Percentiles rank a stretch among this genome's conserved stretches.
These are phyloP conservation scores for Menura novaehollandiae DNA, from an alignment of 2,113 vertebrate species.

Conservation along the genomic window DNA sequence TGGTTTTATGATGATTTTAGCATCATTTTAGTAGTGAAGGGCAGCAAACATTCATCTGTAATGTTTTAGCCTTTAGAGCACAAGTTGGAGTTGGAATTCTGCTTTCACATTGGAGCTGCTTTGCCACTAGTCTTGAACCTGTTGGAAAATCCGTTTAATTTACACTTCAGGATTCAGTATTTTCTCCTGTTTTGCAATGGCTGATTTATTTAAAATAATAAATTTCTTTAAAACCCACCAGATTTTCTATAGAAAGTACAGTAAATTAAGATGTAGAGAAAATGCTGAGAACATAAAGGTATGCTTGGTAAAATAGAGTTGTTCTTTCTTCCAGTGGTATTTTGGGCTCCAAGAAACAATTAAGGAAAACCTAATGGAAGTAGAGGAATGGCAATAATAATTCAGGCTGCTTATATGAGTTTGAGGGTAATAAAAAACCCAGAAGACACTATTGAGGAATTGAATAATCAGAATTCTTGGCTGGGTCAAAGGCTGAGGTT, in stretches of 20 bases:
- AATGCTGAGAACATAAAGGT: background rate
- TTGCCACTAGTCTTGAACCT: background rate
- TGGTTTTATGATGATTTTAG: background rate
- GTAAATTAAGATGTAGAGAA: background rate
- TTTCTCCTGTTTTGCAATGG: background rate
- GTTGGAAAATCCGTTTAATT: background rate
- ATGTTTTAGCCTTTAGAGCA: background rate
- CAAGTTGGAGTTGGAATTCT: background rate
- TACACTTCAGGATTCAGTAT: background rate
- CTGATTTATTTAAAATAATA: too few relatives aligned
- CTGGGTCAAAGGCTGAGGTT: background rate
- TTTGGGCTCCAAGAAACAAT: background rate
- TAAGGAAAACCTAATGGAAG: background rate
- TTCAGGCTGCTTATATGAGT: background rate
- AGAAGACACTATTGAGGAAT: background rate
- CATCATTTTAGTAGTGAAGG: background rate
- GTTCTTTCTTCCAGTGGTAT: background rate
- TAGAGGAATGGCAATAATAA: background rate
- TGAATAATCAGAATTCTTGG: background rate
- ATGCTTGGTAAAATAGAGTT: background rate
- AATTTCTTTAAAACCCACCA: rapidly evolving
- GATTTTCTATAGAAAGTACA: background rate
- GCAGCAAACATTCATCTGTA: background rate
- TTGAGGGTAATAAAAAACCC: background rate
- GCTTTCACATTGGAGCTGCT: background rate